Base-by-base conservation (phyloP, 2,113 vertebrate genomes). In the Pseudolaguvia tuberculata region DNA sequence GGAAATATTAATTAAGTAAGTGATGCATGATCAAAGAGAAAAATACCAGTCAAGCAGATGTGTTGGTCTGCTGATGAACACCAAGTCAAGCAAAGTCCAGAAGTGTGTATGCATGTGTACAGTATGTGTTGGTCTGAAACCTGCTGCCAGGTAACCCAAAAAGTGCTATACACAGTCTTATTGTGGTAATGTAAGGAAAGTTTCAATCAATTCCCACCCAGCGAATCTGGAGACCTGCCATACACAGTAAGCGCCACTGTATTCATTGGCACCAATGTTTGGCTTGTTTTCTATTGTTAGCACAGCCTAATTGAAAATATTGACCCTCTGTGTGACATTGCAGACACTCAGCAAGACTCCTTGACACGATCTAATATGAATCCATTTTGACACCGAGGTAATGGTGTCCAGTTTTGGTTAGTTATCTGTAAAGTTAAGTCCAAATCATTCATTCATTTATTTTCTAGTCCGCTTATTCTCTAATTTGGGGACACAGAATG, bases 81-180 rank as follows among this genome's bases (percentile, higher is more conserved):
- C n/a, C n/a, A n/a, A n/a, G n/a, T n/a, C n/a, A n/a, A n/a, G n/a
- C n/a, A n/a, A n/a, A n/a, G n/a, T n/a, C n/a, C 31, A 35, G 31
- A 35, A 4, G 31, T 35, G 31, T 35, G 31, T 35, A 35, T 35
- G 31, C 31, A 79, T 73, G 51, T 4, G n/a, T n/a, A n/a, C n/a
- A n/a, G 4, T 62, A 50, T 73, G 71, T 39, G 29, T 59, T 42
- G 27, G 78, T 72, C 62, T 78, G 61, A 82, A 77, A 78, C 78
- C 80, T 81, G 82, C 78, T 83, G 80, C 85, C 51, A 70, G 31
- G 35, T 71, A 79, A 72, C 74, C 70, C n/a, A 57, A 25, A 53
- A 65, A 66, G 68, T 67, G 59, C 51, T 10, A 58, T 27, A 45
- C 48, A 70, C 31, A n/a, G 29, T 18, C 15, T 50, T 42, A 42